Percentiles rank a stretch among this genome's conserved stretches.
These are phyloP conservation scores for Acanthochromis polyacanthus DNA, from an alignment of 2,113 vertebrate genomes.

Conservation along the genomic window DNA sequence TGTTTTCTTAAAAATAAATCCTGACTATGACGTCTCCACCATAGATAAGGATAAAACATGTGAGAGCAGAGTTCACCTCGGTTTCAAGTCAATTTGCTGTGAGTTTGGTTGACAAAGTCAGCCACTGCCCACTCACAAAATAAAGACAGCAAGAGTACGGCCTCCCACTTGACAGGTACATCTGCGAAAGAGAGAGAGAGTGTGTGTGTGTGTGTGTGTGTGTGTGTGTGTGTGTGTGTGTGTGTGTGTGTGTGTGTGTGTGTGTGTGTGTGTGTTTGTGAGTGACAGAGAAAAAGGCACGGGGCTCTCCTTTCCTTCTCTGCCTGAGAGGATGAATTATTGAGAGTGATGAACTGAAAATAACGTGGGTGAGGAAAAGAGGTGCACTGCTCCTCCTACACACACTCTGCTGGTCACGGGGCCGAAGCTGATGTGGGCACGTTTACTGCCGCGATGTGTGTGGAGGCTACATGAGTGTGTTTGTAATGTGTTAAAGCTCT, in stretches of 20 bases:
- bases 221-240: conserved; percentile 25
- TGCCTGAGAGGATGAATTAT: conserved; percentile 79
- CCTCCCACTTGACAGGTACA: conserved; percentile 55
- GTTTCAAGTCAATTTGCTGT: conserved; percentile 13
- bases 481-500: conserved; percentile 27
- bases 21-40: conserved; percentile 2
- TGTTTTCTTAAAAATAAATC: conserved; percentile 15
- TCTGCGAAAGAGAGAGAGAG: conserved; percentile 19
- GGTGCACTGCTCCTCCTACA: conserved; percentile 46
- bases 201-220: conserved; percentile 16
- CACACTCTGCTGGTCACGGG: conserved; percentile 59
- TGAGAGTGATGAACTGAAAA: conserved; percentile 84
- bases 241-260: conserved; percentile 24
- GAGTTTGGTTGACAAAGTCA: conserved; percentile 9
- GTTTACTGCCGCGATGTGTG: conserved; percentile 44
- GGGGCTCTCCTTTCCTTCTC: conserved; percentile 56
- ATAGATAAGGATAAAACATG: conserved; percentile 19
- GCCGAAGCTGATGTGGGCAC: conserved; percentile 35
- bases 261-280: conserved; percentile 17
- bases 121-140: conserved; percentile 40
- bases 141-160: conserved; percentile 38
- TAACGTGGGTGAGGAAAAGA: conserved; percentile 71
- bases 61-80: conserved; percentile 11
- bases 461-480: conserved; percentile 6
- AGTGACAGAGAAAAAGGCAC: conserved; percentile 47